Percentiles rank a stretch among this genome's conserved stretches.
Evolutionary conservation across 2,113 vertebrate genomes (phyloP).

Genomic region (Mionectes macconnelli): DNA sequence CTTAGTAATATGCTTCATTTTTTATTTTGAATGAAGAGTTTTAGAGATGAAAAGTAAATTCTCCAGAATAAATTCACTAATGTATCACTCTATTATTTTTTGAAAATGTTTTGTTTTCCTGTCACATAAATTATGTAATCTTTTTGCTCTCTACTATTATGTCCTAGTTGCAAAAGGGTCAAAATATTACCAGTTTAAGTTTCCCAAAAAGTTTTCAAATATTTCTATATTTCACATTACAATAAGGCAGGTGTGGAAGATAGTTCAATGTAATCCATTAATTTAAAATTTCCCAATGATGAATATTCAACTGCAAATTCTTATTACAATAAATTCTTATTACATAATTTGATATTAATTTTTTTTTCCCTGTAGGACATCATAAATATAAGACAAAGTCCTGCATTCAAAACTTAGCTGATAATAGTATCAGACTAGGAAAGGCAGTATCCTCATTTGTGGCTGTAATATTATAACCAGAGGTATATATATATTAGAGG

Average conservation of each 20-base stretch:
- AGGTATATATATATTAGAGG: not conserved
- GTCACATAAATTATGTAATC: not conserved
- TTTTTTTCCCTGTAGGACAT: not conserved
- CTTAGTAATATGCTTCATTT: not conserved
- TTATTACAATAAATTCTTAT: not conserved
- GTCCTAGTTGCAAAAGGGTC: not conserved
- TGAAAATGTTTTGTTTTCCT: constrained; percentile 1
- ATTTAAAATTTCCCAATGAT: not conserved
- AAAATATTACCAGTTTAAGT: not conserved
- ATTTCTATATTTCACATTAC: constrained; percentile 3
- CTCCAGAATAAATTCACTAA: not conserved
- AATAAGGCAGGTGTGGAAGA: not conserved
- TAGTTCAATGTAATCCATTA: not conserved
- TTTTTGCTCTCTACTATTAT: not conserved
- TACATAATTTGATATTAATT: not conserved
- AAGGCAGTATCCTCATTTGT: not conserved
- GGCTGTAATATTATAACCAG: not conserved
- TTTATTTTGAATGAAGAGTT: not conserved
- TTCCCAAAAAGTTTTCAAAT: not conserved
- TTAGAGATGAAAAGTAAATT: not conserved
- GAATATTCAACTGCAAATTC: constrained; percentile 6
- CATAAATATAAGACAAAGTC: not conserved
- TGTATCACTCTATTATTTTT: not conserved
- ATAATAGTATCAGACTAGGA: not conserved
- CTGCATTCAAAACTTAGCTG: not conserved